phyloP scores from a whole-genome alignment of 2,113 vertebrate genomes.

The Pantherophis guttatus region DNA sequence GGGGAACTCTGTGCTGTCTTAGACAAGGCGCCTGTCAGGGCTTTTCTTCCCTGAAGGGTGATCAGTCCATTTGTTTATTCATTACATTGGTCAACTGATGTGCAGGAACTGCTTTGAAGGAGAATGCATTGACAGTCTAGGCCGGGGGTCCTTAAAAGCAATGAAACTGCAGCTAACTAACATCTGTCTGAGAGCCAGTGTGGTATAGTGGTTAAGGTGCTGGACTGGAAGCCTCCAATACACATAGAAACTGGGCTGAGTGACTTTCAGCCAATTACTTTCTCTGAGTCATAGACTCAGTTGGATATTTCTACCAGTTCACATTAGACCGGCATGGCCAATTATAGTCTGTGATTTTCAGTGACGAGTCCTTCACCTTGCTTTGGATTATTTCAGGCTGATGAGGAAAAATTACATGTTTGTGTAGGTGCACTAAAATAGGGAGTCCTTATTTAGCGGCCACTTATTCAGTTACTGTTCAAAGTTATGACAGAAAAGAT shows the following conservation, averaged over 20 bases:
- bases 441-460: too few relatives aligned
- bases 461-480: too few relatives aligned
- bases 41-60: background rate
- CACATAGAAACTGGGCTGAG: background rate
- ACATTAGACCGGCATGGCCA: background rate
- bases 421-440: too few relatives aligned
- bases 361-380: background rate
- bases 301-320: background rate
- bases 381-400: too few relatives aligned
- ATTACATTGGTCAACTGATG: background rate
- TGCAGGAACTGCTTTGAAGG: background rate
- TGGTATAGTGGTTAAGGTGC: background rate
- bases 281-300: background rate
- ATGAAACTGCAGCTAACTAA: background rate
- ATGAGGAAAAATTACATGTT: too few relatives aligned
- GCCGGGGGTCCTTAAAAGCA: background rate
- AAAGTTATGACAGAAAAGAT: too few relatives aligned
- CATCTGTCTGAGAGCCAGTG: background rate
- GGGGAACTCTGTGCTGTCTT: background rate
- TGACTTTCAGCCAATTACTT: background rate
- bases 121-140: background rate
- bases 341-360: background rate
- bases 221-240: background rate
- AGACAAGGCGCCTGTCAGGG: background rate
- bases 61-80: background rate